Conservation (phyloP, 2,113 vertebrate genomes). For the Semnornis frantzii region DNA sequence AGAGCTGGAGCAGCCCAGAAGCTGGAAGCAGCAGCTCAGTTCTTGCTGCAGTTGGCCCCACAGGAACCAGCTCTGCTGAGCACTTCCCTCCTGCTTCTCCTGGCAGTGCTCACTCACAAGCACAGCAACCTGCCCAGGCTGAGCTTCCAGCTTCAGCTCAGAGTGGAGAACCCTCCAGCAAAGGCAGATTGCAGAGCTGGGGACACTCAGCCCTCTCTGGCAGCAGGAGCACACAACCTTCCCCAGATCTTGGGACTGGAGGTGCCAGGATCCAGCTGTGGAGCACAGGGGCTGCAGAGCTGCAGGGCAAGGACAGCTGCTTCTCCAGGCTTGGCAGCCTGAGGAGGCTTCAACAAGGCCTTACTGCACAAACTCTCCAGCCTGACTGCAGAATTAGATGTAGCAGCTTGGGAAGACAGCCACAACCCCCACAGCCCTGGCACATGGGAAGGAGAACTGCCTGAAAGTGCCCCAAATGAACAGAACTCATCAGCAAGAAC, state of each 20-base stretch:
- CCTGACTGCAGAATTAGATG: not conserved
- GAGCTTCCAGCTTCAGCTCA: not conserved
- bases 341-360: not conserved
- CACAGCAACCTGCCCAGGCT: not conserved
- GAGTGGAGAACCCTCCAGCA: not conserved
- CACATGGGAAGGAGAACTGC: not conserved
- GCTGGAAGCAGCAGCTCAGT: accelerated
- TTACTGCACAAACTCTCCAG: not conserved
- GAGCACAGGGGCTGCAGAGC: not conserved
- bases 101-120: not conserved
- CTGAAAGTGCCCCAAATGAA: not conserved
- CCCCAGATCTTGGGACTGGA: not conserved
- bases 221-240: accelerated
- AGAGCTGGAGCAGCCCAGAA: too few species aligned
- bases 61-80: not conserved
- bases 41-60: not conserved
- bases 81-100: not conserved
- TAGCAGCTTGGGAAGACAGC: accelerated
- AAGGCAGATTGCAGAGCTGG: not conserved
- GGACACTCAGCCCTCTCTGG: not conserved
- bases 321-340: not conserved
- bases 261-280: not conserved
- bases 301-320: not conserved
- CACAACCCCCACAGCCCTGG: not conserved
- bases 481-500: not conserved